phyloP scores from a whole-genome alignment of 2,113 vertebrate species.

The Tyto alba region DNA sequence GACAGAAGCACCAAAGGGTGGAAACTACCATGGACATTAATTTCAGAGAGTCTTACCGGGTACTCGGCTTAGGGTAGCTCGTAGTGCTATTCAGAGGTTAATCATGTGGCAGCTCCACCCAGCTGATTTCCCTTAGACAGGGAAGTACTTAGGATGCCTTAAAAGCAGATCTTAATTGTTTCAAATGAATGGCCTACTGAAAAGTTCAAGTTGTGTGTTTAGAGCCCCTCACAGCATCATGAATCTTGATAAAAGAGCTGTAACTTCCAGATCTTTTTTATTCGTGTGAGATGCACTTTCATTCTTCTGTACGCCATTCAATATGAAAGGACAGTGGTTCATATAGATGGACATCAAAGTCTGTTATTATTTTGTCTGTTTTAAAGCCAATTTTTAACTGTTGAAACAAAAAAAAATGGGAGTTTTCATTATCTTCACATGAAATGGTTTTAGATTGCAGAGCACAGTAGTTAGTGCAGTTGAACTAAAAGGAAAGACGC shows the following conservation, averaged over 20 bases:
- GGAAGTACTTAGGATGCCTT: background rate
- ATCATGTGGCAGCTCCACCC: background rate
- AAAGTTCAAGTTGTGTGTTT: background rate
- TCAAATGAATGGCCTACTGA: background rate
- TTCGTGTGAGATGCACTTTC: background rate
- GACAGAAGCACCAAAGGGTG: background rate
- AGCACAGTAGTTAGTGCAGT: background rate
- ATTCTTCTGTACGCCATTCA: background rate
- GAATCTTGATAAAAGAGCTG: background rate
- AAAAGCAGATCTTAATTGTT: background rate
- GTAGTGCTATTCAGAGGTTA: background rate
- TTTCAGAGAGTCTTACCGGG: background rate
- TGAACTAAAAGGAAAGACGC: background rate
- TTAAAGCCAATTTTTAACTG: background rate
- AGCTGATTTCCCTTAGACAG: background rate
- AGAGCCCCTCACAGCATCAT: background rate
- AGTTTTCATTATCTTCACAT: background rate
- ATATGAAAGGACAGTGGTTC: background rate
- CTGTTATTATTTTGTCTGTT: background rate
- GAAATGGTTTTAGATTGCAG: background rate
- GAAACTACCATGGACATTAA: background rate
- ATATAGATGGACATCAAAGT: background rate
- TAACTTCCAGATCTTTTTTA: background rate
- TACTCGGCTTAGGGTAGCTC: background rate
- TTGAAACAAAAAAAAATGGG: slow-evolving; percentile 36